Evolutionary conservation across 2,113 vertebrate species (phyloP), one percentile per base, ranked within the genome.

Genomic region (Phodopus roborovskii): DNA sequence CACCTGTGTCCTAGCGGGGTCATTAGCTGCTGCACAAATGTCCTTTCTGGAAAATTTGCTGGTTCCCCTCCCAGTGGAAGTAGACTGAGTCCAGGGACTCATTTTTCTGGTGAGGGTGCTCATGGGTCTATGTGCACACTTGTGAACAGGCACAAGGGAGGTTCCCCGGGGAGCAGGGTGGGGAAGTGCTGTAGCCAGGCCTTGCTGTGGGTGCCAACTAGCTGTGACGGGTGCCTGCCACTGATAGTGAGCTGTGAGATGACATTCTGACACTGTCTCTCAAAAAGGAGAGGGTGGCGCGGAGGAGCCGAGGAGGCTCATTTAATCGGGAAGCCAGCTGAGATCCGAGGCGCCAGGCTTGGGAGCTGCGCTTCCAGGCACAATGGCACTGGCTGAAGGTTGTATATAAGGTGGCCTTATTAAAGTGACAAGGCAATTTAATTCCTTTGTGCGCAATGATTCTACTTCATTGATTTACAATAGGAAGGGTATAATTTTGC

Each of bases 381-480:
- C 98, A 98, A 98, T 99, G 98, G 99, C 97, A 85, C 95, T 98
- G 98, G 98, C 94, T 99, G 99, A 99, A 99, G 98, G 99, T 98
- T 99, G 99, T 99, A 99, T 99, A 99, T 98, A 98, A 98, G 98
- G 98, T 98, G 98, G 98, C 98, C 98, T 99, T 99, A 99, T 99
- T 99, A 98, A 99, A 99, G 99, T 99, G 98, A 99, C 99, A 99
- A 98, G 98, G 98, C 99, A 99, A 99, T 99, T 99, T 99, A 99
- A 99, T 99, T 98, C 99, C 98, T 99, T 99, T 99, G 99, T 99
- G 98, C 97, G 95, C 98, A 97, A 99, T 99, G 99, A 99, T 99
- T 99, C 99, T 99, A 98, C 99, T 99, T 99, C 99, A 99, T 99
- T 99, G 99, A 99, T 99, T 99, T 99, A 99, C 99, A 99, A 99